Conservation (phyloP, 1,140 invertebrate species). For the Camponotus floridanus region DNA sequence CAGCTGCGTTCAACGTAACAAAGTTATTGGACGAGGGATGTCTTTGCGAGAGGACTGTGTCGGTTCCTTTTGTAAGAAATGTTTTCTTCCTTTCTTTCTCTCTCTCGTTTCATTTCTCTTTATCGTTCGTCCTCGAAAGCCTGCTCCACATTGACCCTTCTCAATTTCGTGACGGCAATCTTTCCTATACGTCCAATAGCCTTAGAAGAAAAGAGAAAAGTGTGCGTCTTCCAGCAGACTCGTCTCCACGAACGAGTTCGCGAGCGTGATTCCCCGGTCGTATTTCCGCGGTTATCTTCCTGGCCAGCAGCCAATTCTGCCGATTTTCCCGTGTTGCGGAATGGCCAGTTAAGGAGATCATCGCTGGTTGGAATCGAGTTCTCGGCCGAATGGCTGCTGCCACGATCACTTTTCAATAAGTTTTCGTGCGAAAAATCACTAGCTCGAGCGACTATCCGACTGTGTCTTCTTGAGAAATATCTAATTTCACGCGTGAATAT, state of each 20-base stretch:
- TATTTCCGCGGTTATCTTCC: conserved; percentile 52
- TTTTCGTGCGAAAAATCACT: conserved; percentile 20
- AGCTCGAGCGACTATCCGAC: neutral
- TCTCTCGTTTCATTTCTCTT: neutral
- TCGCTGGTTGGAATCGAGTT: conserved; percentile 49
- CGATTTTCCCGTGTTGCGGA: conserved; percentile 39
- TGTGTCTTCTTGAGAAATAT: neutral
- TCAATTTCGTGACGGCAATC: conserved; percentile 46
- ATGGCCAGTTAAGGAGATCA: conserved; percentile 62
- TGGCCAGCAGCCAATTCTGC: conserved; percentile 50
- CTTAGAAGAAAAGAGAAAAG: conserved; percentile 34
- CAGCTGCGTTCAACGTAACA: conserved; percentile 22
- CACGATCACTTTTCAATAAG: conserved; percentile 50
- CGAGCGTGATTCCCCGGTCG: conserved; percentile 36
- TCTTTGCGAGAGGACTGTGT: conserved; percentile 22
- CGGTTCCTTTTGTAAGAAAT: conserved; percentile 7
- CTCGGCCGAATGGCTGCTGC: conserved; percentile 1
- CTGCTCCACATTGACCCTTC: conserved; percentile 15
- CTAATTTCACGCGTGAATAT: neutral
- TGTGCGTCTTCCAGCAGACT: conserved; percentile 34
- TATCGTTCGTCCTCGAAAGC: neutral
- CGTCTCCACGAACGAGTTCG: neutral
- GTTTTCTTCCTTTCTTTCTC: neutral
- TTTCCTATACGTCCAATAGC: conserved; percentile 38
- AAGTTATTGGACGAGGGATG: neutral